phyloP scores from a whole-genome alignment of 2,888 invertebrate species.

The Luperina testacea region DNA sequence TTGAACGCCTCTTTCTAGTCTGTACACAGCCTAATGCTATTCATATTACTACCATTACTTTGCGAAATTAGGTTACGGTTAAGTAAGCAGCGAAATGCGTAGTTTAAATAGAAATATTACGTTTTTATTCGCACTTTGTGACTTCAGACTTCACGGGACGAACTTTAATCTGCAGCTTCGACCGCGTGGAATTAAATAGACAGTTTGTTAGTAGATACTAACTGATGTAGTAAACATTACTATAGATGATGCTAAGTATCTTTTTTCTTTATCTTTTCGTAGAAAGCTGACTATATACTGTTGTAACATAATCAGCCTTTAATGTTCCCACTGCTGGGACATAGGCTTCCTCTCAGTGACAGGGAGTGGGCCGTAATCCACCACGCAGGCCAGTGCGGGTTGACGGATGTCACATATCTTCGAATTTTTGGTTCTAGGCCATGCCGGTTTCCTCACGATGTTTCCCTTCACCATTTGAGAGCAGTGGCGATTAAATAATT shows the following conservation, averaged over 20 bases:
- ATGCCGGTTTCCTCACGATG: too few relatives aligned
- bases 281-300: neutral
- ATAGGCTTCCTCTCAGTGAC: too few relatives aligned
- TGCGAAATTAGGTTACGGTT: conserved; percentile 40
- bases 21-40: conserved; percentile 11
- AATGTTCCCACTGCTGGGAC: too few relatives aligned
- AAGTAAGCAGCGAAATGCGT: conserved; percentile 30
- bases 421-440: too few relatives aligned
- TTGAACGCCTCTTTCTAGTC: neutral
- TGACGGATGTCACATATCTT: too few relatives aligned
- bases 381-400: too few relatives aligned
- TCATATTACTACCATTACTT: conserved; percentile 42
- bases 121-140: conserved; percentile 38
- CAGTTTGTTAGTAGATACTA: conserved; percentile 1
- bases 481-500: too few relatives aligned
- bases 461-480: too few relatives aligned
- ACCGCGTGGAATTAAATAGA: conserved; percentile 1
- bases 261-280: neutral
- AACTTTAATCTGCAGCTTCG: conserved; percentile 7
- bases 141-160: conserved; percentile 8
- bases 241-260: neutral
- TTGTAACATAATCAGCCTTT: neutral
- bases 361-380: too few relatives aligned
- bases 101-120: conserved; percentile 35
- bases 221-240: neutral